phyloP scores from a whole-genome alignment of 1,140 invertebrate species.

The Procambarus clarkii region DNA sequence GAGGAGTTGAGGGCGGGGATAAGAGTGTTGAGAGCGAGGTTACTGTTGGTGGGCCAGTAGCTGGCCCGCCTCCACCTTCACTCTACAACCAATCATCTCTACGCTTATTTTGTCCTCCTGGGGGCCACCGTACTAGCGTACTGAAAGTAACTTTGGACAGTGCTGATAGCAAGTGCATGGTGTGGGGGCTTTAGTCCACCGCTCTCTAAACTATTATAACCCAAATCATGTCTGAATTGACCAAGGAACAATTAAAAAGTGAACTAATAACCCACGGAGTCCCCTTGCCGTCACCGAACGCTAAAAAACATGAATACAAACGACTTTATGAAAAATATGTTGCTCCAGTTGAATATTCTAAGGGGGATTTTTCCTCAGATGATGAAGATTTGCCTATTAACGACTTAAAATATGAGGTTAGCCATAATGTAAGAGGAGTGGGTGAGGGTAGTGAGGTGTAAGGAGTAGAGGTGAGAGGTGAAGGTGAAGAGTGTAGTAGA shows the following conservation, averaged over 20 bases:
- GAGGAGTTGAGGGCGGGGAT: too few relatives aligned
- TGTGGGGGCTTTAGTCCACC: conserved; percentile 4
- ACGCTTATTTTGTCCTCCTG: background rate
- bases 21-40: conserved; percentile 16
- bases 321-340: conserved; percentile 58
- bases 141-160: conserved; percentile 28
- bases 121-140: background rate
- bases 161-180: conserved; percentile 2
- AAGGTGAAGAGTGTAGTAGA: background rate
- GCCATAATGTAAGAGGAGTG: background rate
- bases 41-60: conserved; percentile 29
- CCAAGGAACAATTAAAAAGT: conserved; percentile 56
- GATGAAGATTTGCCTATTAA: conserved; percentile 52
- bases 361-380: conserved; percentile 62
- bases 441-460: background rate
- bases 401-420: conserved; percentile 24
- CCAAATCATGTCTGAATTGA: conserved; percentile 45
- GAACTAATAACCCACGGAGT: conserved; percentile 51
- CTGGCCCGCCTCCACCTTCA: conserved; percentile 40
- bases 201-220: background rate
- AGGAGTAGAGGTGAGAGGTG: background rate
- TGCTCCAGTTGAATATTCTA: conserved; percentile 43
- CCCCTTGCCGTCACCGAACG: conserved; percentile 20
- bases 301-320: conserved; percentile 49
- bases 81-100: conserved; percentile 36